Evolutionary conservation across 2,888 invertebrate genomes (phyloP).

Genomic region (Julus scanicus): DNA sequence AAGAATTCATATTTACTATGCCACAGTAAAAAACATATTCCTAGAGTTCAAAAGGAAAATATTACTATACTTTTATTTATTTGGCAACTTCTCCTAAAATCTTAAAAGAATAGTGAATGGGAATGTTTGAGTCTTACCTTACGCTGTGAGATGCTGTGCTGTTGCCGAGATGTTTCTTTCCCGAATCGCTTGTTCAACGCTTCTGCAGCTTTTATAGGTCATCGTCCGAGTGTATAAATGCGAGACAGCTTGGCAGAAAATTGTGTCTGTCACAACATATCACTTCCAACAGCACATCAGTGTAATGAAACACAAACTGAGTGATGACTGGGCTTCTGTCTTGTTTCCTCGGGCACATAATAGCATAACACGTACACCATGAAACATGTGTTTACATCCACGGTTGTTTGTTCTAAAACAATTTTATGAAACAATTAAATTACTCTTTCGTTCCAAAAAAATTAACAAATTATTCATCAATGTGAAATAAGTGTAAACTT

Average conservation of each 20-base stretch:
- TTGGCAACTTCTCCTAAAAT: not conserved
- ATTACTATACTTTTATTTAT: too few species aligned
- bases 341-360: not conserved
- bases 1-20: too few species aligned
- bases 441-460: not conserved
- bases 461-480: not conserved
- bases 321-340: conserved; percentile 18
- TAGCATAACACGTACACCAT: not conserved
- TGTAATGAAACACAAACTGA: not conserved
- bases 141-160: not conserved
- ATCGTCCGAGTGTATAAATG: not conserved
- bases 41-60: too few species aligned
- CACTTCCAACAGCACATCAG: conserved; percentile 15
- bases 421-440: not conserved
- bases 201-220: conserved; percentile 29
- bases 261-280: not conserved
- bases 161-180: not conserved
- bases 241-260: conserved; percentile 21
- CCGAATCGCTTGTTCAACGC: not conserved
- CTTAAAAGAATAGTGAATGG: not conserved
- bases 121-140: not conserved
- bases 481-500: too few species aligned
- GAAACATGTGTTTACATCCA: not conserved
- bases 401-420: not conserved
- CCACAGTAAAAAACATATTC: too few species aligned